A percentile compares a stretch with the other conserved stretches of the same genome.
Conservation (phyloP, 2,113 vertebrate genomes). For the Pandion haliaetus region DNA sequence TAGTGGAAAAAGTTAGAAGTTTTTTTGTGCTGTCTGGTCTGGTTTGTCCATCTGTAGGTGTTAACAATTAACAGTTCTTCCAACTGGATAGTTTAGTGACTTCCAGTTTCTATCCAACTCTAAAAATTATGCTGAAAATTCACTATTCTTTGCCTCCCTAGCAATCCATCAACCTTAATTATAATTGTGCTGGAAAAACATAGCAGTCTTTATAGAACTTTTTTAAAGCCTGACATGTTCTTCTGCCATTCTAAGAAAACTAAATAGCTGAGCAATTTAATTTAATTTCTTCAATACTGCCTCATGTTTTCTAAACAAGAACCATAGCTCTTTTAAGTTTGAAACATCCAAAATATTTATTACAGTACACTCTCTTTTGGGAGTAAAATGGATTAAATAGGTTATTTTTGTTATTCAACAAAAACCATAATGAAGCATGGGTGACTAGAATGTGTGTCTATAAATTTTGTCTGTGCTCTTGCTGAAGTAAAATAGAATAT, state of each 20-base stretch:
- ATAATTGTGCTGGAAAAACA: conserved; percentile 10
- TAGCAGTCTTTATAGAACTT: not conserved
- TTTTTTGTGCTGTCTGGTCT: not conserved
- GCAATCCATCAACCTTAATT: conserved; percentile 55
- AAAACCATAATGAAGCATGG: not conserved
- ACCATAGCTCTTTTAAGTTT: not conserved
- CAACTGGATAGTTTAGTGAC: not conserved
- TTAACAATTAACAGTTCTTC: not conserved
- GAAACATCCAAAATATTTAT: conserved; percentile 37
- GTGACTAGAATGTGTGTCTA: not conserved
- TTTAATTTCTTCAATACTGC: conserved; percentile 45
- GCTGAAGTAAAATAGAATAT: not conserved
- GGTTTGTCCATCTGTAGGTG: not conserved
- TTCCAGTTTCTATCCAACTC: not conserved
- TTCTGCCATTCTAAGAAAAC: conserved; percentile 38
- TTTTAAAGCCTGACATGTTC: conserved; percentile 39
- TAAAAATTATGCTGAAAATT: conserved; percentile 12
- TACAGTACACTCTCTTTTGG: conserved; percentile 23
- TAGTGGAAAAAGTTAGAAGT: not conserved
- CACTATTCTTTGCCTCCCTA: not conserved
- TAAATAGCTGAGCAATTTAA: conserved; percentile 55
- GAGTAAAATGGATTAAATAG: not conserved
- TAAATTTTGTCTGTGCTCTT: not conserved
- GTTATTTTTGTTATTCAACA: conserved; percentile 1
- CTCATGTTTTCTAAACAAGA: conserved; percentile 57